These are phyloP conservation scores for Actinia equina DNA, from an alignment of 64 coral and sea anemone genomes.

Conservation along the genomic window DNA sequence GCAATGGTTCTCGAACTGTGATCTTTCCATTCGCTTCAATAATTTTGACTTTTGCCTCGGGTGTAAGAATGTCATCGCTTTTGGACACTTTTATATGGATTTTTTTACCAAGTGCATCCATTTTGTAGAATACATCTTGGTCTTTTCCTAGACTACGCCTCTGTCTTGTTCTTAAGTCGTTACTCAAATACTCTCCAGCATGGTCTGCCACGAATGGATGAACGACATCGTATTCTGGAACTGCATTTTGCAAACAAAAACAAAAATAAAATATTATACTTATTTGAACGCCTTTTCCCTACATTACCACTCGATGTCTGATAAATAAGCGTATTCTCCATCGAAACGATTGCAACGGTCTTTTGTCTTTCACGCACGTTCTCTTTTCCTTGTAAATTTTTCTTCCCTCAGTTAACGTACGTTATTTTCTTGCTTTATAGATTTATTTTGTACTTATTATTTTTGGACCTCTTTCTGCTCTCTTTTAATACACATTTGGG, in stretches of 20 bases:
- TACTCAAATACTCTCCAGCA: neutral
- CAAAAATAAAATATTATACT: neutral
- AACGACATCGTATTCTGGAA: conserved; percentile 47
- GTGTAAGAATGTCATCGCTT: conserved; percentile 28
- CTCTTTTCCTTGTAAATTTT: too few relatives aligned
- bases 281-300: too few relatives aligned
- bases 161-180: neutral
- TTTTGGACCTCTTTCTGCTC: too few relatives aligned
- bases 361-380: too few relatives aligned
- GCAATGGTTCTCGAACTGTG: neutral
- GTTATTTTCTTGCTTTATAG: too few relatives aligned
- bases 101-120: conserved; percentile 9
- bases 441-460: too few relatives aligned
- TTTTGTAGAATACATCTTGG: neutral
- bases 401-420: too few relatives aligned
- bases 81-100: conserved; percentile 24
- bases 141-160: conserved; percentile 4
- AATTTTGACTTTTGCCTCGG: neutral
- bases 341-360: too few relatives aligned
- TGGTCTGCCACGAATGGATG: conserved; percentile 22
- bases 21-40: conserved; percentile 28
- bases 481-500: too few relatives aligned
- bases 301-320: too few relatives aligned
- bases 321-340: too few relatives aligned
- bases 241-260: neutral